A percentile compares a stretch with the other conserved stretches of the same genome.
phyloP scores from a whole-genome alignment of 2,113 vertebrate genomes.

The Monopterus albus region DNA sequence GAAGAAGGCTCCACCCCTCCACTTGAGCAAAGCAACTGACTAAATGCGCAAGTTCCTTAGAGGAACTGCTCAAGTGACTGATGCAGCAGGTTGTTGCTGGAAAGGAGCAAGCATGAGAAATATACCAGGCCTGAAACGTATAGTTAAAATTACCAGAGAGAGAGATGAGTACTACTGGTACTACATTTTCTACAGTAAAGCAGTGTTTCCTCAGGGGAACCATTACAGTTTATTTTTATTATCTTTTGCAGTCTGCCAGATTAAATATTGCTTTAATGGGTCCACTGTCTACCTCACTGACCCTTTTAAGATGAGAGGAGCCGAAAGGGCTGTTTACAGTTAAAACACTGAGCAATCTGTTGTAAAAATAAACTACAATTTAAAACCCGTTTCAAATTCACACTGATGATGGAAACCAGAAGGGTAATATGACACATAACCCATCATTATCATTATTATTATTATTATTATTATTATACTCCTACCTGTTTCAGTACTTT shows the following conservation, averaged over 20 bases:
- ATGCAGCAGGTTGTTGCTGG: background rate
- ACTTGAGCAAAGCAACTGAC: constrained; percentile 36
- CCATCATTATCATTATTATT: too few species aligned
- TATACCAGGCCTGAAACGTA: too few species aligned
- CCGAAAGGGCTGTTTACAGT: background rate
- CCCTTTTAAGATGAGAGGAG: background rate
- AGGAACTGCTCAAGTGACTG: background rate
- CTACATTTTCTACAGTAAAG: constrained; percentile 57
- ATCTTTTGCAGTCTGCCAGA: background rate
- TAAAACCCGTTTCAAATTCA: too few species aligned
- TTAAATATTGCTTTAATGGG: constrained; percentile 14
- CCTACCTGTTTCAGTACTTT: too few species aligned
- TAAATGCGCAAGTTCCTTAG: background rate
- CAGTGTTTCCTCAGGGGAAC: constrained; percentile 20
- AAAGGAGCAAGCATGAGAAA: background rate
- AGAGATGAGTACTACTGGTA: constrained; percentile 5
- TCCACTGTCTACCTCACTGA: background rate
- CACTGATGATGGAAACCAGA: too few species aligned
- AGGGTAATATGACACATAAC: too few species aligned
- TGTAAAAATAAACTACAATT: too few species aligned
- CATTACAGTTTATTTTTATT: constrained; percentile 3
- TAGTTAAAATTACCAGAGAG: too few species aligned
- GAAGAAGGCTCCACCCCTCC: constrained; percentile 41
- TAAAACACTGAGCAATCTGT: too few species aligned
- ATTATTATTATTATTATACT: too few species aligned